These are phyloP conservation scores for Dendrocincla fuliginosa DNA, from an alignment of 2,797 vertebrate species.

Conservation along the genomic window DNA sequence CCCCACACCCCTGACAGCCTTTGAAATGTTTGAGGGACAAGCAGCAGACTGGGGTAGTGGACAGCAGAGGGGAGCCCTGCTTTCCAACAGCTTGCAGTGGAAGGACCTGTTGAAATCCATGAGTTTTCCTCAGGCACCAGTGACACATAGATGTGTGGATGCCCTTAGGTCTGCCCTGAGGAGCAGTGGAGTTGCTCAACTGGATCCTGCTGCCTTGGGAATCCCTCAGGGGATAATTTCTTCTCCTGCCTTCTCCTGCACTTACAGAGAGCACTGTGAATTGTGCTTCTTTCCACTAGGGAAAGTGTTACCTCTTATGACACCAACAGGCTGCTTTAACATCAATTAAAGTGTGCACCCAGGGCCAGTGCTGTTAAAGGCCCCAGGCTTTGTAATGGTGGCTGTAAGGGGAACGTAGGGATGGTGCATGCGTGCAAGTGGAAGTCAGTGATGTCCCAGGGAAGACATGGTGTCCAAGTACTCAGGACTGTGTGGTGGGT, in stretches of 20 bases:
- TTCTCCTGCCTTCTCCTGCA: background rate
- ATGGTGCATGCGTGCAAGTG: background rate
- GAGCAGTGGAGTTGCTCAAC: background rate
- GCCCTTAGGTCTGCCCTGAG: background rate
- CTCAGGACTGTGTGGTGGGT: background rate
- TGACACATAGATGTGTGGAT: fast-evolving
- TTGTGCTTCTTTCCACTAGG: background rate
- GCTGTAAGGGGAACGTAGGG: background rate
- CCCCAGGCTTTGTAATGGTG: background rate
- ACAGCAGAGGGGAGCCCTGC: background rate
- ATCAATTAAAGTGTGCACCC: too few relatives aligned
- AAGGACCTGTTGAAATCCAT: background rate
- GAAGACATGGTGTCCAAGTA: background rate
- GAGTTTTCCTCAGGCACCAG: background rate
- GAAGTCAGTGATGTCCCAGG: background rate
- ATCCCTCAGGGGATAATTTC: background rate
- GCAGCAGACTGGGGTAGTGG: background rate
- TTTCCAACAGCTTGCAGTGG: background rate
- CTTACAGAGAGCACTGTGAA: background rate
- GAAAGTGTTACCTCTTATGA: background rate
- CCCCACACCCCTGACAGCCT: background rate
- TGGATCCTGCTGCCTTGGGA: background rate
- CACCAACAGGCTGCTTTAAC: fast-evolving
- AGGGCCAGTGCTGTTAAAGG: background rate
- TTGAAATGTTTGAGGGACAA: background rate